Evolutionary conservation across 2,888 invertebrate species (phyloP), one percentile per base, ranked within the genome.

Genomic region (Syrista parreyssii): DNA sequence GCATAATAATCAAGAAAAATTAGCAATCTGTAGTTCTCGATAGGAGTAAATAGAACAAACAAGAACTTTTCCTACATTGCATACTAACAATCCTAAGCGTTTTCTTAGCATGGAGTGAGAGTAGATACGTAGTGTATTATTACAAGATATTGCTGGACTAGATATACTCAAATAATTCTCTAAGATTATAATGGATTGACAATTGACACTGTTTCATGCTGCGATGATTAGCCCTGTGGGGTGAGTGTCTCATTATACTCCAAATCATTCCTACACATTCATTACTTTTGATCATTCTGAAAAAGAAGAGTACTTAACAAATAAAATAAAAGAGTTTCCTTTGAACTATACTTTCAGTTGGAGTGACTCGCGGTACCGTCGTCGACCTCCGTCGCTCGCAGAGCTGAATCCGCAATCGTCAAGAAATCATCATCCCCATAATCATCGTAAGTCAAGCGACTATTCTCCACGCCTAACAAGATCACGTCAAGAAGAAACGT

Each of bases 151-250:
- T 55, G 23, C 23, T 71, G 71, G n/a, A 76, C 32, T 79, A 73
- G 72, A 72, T 76, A 71, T 31, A 75, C 73, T 74, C 23, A n/a
- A 73, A 30, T 68, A 33, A 68, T 31, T 78, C 78, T 84, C 75
- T 84, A 82, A 83, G 84, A 85, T 84, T 83, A 83, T 88, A 89
- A 89, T 88, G 80, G 86, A 89, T 90, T 89, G 80, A 90, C 84
- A 80, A 88, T 89, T 86, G 89, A 91, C 88, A 88, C 90, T 93
- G 90, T 93, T 93, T 91, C 92, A 93, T 91, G 93, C 93, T 92
- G 92, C 92, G 79, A 87, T 90, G 87, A 89, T 87, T 91, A 93
- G 93, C 92, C 93, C 84, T 93, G 92, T 91, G 92, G 92, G 93
- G 93, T 93, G 92, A 93, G 93, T 92, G 15, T 71, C 15, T 71